Evolutionary conservation across 92 coral and sea anemone species (phyloP).

Genomic region (Anthopleura xanthogrammica): DNA sequence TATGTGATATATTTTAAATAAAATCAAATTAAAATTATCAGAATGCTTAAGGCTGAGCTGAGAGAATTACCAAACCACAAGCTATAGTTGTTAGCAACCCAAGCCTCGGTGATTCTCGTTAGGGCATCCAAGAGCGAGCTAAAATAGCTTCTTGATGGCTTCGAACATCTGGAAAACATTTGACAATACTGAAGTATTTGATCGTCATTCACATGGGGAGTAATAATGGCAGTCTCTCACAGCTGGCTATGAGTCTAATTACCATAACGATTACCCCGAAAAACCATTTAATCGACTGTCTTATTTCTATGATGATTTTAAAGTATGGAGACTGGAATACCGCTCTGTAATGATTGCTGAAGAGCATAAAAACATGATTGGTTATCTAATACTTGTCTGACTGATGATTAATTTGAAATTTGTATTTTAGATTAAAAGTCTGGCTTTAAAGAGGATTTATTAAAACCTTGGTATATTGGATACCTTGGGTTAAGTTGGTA

Average conservation of each 20-base stretch:
- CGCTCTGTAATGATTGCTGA: not conserved
- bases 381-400: not conserved
- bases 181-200: not conserved
- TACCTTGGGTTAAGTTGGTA: not conserved
- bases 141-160: not conserved
- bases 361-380: not conserved
- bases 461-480: not conserved
- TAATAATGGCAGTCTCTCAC: constrained; percentile 8
- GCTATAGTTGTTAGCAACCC: not conserved
- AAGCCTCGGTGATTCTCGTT: not conserved
- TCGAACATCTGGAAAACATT: constrained; percentile 27
- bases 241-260: constrained; percentile 2
- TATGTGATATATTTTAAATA: too few species aligned
- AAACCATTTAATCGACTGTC: constrained; percentile 14
- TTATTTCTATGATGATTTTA: not conserved
- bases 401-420: not conserved
- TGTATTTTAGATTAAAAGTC: not conserved
- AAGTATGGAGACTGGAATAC: constrained; percentile 3
- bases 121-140: not conserved
- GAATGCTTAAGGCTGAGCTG: too few species aligned
- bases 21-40: too few species aligned
- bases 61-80: not conserved
- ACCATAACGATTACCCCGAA: constrained; percentile 23
- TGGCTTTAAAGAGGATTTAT: not conserved
- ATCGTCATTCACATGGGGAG: constrained; percentile 13